A percentile compares a stretch with the other conserved stretches of the same genome.
Conservation (phyloP, 2,888 invertebrate species). For the Druceiella hillmani region DNA sequence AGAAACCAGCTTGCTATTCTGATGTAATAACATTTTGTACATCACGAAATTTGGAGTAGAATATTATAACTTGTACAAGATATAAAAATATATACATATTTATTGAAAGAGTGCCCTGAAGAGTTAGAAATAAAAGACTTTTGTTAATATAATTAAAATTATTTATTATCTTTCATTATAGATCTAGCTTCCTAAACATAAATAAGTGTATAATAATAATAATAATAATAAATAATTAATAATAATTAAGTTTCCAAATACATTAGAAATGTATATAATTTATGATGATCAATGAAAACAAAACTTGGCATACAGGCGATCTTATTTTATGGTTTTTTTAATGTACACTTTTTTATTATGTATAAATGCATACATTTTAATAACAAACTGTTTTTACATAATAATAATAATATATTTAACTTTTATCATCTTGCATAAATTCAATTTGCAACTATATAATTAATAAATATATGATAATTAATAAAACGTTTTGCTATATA, state of each 20-base stretch:
- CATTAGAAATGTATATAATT: too few species aligned
- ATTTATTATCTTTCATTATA: slow-evolving; percentile 57
- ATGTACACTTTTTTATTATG: too few species aligned
- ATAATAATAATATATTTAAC: slow-evolving; percentile 11
- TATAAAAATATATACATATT: not conserved
- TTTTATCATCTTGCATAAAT: not conserved
- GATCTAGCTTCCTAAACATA: slow-evolving; percentile 57
- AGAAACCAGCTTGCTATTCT: too few species aligned
- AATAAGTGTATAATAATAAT: slow-evolving; percentile 48
- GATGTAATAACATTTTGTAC: too few species aligned
- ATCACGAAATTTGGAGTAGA: too few species aligned
- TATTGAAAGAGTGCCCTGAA: not conserved
- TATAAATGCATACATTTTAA: slow-evolving; percentile 18
- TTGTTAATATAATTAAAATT: slow-evolving; percentile 54
- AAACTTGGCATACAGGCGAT: too few species aligned
- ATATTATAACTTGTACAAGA: not conserved
- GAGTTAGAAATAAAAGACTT: slow-evolving; percentile 8
- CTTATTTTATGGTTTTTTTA: too few species aligned
- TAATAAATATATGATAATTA: not conserved
- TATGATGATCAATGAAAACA: too few species aligned
- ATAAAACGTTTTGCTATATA: not conserved
- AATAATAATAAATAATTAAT: slow-evolving; percentile 47
- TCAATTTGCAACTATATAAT: slow-evolving; percentile 2
- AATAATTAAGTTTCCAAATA: slow-evolving; percentile 52
- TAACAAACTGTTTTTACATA: slow-evolving; percentile 30